Percentiles rank a stretch among this genome's conserved stretches.
Conservation (phyloP, 2,888 invertebrate genomes). For the Eristalis pertinax region DNA sequence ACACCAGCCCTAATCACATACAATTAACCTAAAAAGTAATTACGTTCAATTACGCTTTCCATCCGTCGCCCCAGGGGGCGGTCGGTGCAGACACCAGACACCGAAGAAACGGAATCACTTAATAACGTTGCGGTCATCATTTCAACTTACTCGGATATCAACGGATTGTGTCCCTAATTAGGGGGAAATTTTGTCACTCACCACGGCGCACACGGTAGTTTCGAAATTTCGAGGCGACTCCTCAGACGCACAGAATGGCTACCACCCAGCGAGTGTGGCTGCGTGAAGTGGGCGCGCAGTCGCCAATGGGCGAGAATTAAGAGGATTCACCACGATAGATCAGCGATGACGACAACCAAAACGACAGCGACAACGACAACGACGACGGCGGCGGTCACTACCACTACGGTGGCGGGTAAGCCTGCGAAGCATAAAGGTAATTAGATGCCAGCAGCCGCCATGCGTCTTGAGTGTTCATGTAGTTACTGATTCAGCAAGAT, state of each 20-base stretch:
- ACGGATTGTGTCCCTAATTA: conserved; percentile 53
- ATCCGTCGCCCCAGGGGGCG: conserved; percentile 35
- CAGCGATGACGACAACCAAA: conserved; percentile 9
- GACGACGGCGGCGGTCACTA: conserved; percentile 8
- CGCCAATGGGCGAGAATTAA: conserved; percentile 59
- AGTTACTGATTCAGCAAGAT: conserved; percentile 52
- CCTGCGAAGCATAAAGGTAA: conserved; percentile 63
- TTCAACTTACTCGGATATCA: conserved; percentile 52
- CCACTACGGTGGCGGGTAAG: conserved; percentile 27
- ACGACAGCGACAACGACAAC: conserved; percentile 7
- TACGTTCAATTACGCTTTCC: conserved; percentile 61
- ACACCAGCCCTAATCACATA: conserved; percentile 58
- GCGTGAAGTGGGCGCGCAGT: conserved; percentile 38
- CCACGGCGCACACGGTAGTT: conserved; percentile 28
- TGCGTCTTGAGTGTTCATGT: conserved; percentile 51
- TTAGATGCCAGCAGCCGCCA: conserved; percentile 67
- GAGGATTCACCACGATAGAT: conserved; percentile 56
- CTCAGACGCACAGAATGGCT: conserved; percentile 54
- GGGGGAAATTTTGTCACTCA: conserved; percentile 54
- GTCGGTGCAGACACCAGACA: conserved; percentile 30
- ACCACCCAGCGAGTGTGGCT: conserved; percentile 50
- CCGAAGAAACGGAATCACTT: conserved; percentile 49
- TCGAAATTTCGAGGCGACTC: conserved; percentile 20
- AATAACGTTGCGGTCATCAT: conserved; percentile 59
- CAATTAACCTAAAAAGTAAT: conserved; percentile 63